Percentiles rank a stretch among this genome's conserved stretches.
phyloP scores from a whole-genome alignment of 2,888 invertebrate species.

The Temnothorax unifasciatus region DNA sequence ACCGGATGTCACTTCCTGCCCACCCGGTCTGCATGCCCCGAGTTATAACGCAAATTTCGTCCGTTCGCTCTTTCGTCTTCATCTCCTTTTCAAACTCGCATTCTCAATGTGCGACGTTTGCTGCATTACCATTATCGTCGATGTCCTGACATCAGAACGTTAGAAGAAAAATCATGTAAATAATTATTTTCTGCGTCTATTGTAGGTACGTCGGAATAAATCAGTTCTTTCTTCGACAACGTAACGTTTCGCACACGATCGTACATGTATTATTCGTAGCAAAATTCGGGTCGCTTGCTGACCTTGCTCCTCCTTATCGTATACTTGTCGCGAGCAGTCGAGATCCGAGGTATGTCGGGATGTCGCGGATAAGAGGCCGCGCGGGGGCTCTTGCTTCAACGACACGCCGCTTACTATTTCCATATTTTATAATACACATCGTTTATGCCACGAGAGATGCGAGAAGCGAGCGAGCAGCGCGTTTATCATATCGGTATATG shows the following conservation, averaged over 20 bases:
- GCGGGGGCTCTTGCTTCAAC: neutral
- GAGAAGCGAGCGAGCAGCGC: conserved; percentile 1
- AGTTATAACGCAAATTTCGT: conserved; percentile 65
- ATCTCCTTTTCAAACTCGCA: neutral
- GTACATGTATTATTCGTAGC: neutral
- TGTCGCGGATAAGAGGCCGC: conserved; percentile 35
- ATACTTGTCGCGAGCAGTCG: conserved; percentile 21
- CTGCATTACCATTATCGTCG: neutral
- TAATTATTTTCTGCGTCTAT: neutral
- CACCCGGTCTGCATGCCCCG: conserved; percentile 77
- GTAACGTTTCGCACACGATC: neutral
- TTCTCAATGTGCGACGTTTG: neutral
- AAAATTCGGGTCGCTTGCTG: conserved; percentile 10
- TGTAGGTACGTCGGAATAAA: neutral
- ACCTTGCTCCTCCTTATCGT: conserved; percentile 27
- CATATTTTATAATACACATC: conserved; percentile 9
- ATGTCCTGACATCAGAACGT: neutral
- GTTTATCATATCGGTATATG: conserved; percentile 15
- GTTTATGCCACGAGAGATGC: neutral
- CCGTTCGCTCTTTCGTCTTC: neutral
- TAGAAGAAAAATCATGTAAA: neutral
- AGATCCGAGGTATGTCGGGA: conserved; percentile 61
- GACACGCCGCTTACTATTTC: neutral
- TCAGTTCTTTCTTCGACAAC: neutral
- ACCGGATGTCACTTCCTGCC: conserved; percentile 84